Evolutionary conservation across 2,888 invertebrate species (phyloP), one percentile per base, ranked within the genome.

Genomic region (Amblyjoppa fuscipennis): DNA sequence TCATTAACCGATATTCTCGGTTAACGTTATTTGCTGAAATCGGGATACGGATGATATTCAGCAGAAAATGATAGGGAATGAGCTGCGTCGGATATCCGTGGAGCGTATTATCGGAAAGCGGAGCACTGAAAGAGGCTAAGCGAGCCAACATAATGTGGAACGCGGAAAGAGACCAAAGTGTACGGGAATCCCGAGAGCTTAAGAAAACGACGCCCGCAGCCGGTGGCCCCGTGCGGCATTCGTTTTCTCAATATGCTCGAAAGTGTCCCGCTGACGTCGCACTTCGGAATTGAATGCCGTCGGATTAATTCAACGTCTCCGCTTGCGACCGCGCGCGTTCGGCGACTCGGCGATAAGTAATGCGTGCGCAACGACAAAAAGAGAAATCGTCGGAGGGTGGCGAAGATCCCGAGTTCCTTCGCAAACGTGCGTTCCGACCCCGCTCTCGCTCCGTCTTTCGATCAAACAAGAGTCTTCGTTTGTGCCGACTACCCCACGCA

Each of bases 261-360:
- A 91, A 91, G 88, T 92, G 92, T 92, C 90, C 88, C 86, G 92
- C 92, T 92, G 92, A 93, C 91, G 91, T 90, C 86, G 92, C 92
- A 89, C 86, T 91, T 90, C 87, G 87, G 84, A 91, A 92, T 92
- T 91, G 89, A 91, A 92, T 87, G 88, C 84, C 86, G 87, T 61
- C 79, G 84, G 90, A 91, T 92, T 90, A 90, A 84, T 90, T 84
- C 73, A 82, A 83, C 83, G 82, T 85, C 76, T 76, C 38, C 51
- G 49, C 45, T 59, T 59, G 61, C 61, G 75, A 45, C 6, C 56
- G 20, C 45, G 31, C 59, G 41, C 77, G 56, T 53, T 83, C 77
- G 68, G 41, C 56, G 73, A 49, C 45, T 61, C 71, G 56, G 69
- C 76, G 81, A 85, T 88, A 84, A 86, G 79, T 76, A 83, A 80